phyloP scores from a whole-genome alignment of 2,797 vertebrate species.

The Galagoides demidoff region DNA sequence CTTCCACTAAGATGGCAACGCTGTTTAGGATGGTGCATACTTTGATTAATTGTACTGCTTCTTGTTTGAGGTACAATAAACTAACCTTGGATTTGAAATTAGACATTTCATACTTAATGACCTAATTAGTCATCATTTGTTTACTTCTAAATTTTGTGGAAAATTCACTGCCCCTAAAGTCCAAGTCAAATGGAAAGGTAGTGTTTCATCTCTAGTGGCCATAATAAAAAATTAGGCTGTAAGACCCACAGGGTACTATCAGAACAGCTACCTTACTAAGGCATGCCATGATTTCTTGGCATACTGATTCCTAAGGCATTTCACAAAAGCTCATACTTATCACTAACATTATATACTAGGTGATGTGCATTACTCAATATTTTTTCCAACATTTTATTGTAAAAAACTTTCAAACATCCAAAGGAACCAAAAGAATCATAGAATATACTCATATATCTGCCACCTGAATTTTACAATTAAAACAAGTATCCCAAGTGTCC shows the following conservation, averaged over 20 bases:
- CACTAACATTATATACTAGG: neutral
- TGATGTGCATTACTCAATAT: neutral
- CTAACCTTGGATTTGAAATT: too few species aligned
- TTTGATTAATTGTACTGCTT: too few species aligned
- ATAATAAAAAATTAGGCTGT: neutral
- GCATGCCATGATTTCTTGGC: neutral
- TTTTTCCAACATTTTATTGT: constrained; percentile 15
- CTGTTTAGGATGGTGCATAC: too few species aligned
- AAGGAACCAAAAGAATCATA: neutral
- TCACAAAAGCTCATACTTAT: neutral
- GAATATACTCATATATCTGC: neutral
- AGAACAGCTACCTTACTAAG: neutral
- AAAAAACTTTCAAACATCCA: constrained; percentile 16
- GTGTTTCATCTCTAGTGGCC: neutral
- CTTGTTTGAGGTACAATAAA: too few species aligned
- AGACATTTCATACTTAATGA: too few species aligned
- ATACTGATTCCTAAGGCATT: neutral
- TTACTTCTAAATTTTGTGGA: neutral
- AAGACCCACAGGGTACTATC: neutral
- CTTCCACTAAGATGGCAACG: too few species aligned
- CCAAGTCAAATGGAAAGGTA: constrained; percentile 3
- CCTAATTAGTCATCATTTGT: neutral
- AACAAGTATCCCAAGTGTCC: neutral
- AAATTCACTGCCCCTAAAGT: neutral
- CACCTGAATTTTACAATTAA: neutral